Percentiles rank a stretch among this genome's conserved stretches.
These are phyloP conservation scores for Platycnemis pennipes DNA, from an alignment of 2,888 invertebrate species.

Conservation along the genomic window DNA sequence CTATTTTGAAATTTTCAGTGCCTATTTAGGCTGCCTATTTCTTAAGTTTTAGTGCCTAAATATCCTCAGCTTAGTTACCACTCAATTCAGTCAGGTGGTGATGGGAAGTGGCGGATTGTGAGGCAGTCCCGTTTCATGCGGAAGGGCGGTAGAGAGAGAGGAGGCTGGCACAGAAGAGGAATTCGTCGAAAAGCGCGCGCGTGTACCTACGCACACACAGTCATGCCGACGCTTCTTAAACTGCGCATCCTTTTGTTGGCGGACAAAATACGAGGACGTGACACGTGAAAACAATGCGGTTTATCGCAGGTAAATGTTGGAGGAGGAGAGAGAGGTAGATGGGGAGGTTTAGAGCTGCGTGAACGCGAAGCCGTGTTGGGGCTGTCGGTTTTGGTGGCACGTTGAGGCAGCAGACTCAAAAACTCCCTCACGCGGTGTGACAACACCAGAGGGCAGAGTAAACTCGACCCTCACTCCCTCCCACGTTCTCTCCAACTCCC, in stretches of 20 bases:
- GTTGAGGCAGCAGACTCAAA: slow-evolving; percentile 13
- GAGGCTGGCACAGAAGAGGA: not conserved
- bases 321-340: not conserved
- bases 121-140: not conserved
- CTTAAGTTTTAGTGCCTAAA: too few species aligned
- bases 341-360: not conserved
- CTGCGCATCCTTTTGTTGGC: slow-evolving; percentile 50
- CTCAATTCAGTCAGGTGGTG: not conserved
- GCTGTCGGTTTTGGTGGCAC: slow-evolving; percentile 35
- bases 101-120: not conserved
- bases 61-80: too few species aligned
- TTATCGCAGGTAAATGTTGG: slow-evolving; percentile 52
- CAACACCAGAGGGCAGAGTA: slow-evolving; percentile 45
- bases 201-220: not conserved
- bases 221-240: slow-evolving; percentile 33
- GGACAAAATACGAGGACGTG: slow-evolving; percentile 42
- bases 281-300: slow-evolving; percentile 51
- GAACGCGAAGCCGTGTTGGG: slow-evolving; percentile 30
- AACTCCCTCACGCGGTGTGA: slow-evolving; percentile 21
- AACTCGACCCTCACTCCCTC: slow-evolving; percentile 2
- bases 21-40: too few species aligned
- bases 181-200: slow-evolving; percentile 34
- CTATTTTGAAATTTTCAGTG: too few species aligned
- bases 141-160: not conserved
- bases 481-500: not conserved